Percentiles rank a stretch among this genome's conserved stretches.
These are phyloP conservation scores for Danio choprae DNA, from an alignment of 2,797 vertebrate species.

Conservation along the genomic window DNA sequence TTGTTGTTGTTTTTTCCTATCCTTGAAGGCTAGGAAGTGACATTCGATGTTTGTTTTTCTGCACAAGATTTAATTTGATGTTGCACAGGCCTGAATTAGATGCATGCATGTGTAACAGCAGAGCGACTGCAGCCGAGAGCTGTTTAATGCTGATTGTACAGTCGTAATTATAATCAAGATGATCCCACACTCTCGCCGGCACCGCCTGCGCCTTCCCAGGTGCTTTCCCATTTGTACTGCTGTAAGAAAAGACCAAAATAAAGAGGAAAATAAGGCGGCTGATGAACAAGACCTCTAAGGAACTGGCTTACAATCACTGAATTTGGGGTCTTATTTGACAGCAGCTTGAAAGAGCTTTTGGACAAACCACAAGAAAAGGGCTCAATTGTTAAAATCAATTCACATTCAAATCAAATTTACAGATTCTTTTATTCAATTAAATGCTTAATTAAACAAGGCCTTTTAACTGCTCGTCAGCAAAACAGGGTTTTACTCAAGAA, in stretches of 20 bases:
- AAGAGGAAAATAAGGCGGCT: neutral
- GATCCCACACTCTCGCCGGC: constrained; percentile 26
- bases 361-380: neutral
- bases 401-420: too few species aligned
- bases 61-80: constrained; percentile 52
- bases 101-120: constrained; percentile 23
- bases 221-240: constrained; percentile 25
- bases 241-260: neutral
- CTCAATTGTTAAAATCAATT: neutral
- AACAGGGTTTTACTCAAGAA: neutral
- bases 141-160: constrained; percentile 56
- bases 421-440: too few species aligned
- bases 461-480: neutral
- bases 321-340: constrained; percentile 11
- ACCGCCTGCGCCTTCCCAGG: constrained; percentile 29
- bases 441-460: too few species aligned
- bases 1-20: neutral
- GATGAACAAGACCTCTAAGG: constrained; percentile 1
- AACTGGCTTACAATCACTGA: neutral
- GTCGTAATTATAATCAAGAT: constrained; percentile 57
- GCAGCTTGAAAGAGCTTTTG: neutral
- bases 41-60: constrained; percentile 35
- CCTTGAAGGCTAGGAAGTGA: neutral
- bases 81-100: constrained; percentile 48
- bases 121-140: constrained; percentile 32